These are phyloP conservation scores for Tympanoctomys barrerae DNA, from an alignment of 2,797 vertebrate species.

Conservation along the genomic window DNA sequence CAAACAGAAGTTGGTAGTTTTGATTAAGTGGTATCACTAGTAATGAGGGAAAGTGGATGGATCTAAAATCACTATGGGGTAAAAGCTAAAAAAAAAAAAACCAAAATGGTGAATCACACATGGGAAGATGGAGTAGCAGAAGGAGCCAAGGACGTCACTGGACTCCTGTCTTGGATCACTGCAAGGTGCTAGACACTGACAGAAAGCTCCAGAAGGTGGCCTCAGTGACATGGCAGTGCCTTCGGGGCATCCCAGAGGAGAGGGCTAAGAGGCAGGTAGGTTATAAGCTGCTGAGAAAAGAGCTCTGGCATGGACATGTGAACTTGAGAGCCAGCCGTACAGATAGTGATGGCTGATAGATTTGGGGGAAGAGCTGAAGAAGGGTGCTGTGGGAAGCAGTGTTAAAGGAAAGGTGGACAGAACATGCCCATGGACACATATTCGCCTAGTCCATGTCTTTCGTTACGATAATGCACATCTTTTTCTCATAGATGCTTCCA, in stretches of 20 bases:
- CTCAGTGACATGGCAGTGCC: fast-evolving
- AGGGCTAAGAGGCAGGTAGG: background rate
- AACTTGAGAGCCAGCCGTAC: background rate
- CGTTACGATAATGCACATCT: background rate
- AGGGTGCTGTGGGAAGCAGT: background rate
- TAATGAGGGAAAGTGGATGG: background rate
- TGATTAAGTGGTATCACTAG: background rate
- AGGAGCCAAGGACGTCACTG: background rate
- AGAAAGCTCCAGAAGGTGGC: background rate
- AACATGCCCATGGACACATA: background rate
- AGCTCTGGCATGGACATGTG: background rate
- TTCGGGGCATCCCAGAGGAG: background rate
- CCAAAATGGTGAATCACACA: background rate
- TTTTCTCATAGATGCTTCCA: background rate
- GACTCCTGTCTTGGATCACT: background rate
- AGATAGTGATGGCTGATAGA: background rate
- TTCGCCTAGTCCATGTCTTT: background rate
- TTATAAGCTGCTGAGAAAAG: background rate
- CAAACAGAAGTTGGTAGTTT: background rate
- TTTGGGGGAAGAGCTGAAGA: background rate
- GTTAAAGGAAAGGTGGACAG: background rate
- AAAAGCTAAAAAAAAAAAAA: background rate
- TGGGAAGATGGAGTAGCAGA: background rate
- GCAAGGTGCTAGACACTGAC: background rate
- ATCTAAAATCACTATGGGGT: background rate